Conservation (phyloP, 1,140 invertebrate genomes). For the Ceratitis capitata region DNA sequence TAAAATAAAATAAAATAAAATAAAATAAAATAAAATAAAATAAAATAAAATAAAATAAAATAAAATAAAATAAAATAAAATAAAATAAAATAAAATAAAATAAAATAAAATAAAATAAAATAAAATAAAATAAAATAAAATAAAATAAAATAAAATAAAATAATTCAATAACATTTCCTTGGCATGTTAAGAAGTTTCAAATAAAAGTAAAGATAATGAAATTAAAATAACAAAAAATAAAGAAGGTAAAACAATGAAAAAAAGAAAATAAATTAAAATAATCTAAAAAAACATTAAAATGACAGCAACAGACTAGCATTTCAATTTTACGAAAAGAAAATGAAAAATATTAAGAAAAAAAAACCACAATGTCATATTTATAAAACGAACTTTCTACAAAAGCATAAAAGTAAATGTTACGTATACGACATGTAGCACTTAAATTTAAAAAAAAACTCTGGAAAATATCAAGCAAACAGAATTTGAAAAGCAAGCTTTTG, state of each 20-base stretch:
- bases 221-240: no score
- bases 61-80: background rate
- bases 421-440: slow-evolving; percentile 17
- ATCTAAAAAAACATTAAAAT: background rate
- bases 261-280: slow-evolving; percentile 14
- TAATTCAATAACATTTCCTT: background rate
- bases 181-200: no score
- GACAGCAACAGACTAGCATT: background rate
- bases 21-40: background rate
- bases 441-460: no score
- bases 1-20: background rate
- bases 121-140: background rate
- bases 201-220: no score
- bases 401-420: background rate
- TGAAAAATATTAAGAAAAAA: background rate
- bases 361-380: background rate
- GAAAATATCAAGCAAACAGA: background rate
- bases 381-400: background rate
- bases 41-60: background rate
- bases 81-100: background rate
- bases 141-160: slow-evolving; percentile 1
- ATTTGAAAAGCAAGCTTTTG: background rate
- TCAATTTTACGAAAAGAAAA: background rate
- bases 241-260: no score
- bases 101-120: background rate